Conservation (phyloP, 2,888 invertebrate species). For the Latrodectus elegans region DNA sequence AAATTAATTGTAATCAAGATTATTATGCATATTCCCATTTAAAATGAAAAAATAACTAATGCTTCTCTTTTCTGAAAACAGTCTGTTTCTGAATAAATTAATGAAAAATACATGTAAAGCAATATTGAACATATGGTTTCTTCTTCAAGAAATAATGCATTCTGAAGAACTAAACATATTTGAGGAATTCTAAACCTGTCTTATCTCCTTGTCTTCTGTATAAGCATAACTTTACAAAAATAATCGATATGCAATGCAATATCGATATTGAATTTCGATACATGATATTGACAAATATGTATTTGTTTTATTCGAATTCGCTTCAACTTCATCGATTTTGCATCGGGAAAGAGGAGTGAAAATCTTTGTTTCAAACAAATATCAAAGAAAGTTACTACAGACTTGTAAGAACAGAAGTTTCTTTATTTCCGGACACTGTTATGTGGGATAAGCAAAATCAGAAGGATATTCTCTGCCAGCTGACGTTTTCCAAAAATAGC, state of each 20-base stretch:
- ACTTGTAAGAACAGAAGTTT: neutral
- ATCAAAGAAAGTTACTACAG: neutral
- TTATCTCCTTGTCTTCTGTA: neutral
- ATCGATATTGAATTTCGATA: slow-evolving; percentile 16
- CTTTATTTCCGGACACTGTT: slow-evolving; percentile 2
- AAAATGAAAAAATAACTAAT: too few species aligned
- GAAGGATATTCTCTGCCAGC: slow-evolving; percentile 5
- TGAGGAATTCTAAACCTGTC: neutral
- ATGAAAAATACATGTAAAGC: too few species aligned
- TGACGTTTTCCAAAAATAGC: slow-evolving; percentile 2
- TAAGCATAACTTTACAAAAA: neutral
- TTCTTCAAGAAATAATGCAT: too few species aligned
- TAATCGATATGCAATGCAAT: slow-evolving; percentile 24
- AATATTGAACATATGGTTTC: too few species aligned
- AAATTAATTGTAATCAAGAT: too few species aligned
- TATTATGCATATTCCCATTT: too few species aligned
- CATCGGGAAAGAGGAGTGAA: neutral
- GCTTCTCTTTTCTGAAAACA: too few species aligned
- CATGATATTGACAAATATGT: neutral
- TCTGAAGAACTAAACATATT: neutral
- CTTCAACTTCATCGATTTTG: neutral
- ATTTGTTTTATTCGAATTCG: slow-evolving; percentile 2
- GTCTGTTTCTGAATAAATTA: too few species aligned
- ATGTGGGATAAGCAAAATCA: slow-evolving; percentile 2
- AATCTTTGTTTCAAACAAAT: neutral